A percentile compares a stretch with the other conserved stretches of the same genome.
These are phyloP conservation scores for Lepidurus couesii DNA, from an alignment of 1,140 invertebrate species.

Conservation along the genomic window DNA sequence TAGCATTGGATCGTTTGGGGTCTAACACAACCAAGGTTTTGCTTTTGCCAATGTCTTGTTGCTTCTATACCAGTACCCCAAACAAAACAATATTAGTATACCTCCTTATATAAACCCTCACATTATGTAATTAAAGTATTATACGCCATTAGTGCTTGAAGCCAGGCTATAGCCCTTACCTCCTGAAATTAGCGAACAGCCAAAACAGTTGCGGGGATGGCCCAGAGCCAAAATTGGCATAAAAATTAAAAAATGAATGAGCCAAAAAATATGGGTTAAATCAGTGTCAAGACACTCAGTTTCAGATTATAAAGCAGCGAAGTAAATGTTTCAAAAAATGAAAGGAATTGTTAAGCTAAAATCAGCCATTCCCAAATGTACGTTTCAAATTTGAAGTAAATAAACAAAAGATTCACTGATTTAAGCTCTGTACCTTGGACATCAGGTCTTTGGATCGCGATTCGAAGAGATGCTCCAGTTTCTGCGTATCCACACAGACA, in stretches of 20 bases:
- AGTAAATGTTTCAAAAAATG: slow-evolving; percentile 12
- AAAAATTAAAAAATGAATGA: slow-evolving; percentile 28
- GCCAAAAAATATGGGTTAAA: slow-evolving; percentile 25
- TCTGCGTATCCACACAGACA: slow-evolving; percentile 81
- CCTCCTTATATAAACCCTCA: not conserved
- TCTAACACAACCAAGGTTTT: slow-evolving; percentile 94
- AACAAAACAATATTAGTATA: slow-evolving; percentile 24
- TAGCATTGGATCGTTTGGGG: slow-evolving; percentile 95
- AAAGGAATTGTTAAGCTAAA: slow-evolving; percentile 22
- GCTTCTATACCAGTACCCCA: slow-evolving; percentile 64
- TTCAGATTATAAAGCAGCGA: slow-evolving; percentile 22
- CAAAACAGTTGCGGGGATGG: slow-evolving; percentile 9
- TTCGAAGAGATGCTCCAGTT: slow-evolving; percentile 95
- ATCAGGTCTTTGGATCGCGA: slow-evolving; percentile 91
- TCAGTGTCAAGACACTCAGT: not conserved
- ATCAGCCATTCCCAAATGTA: slow-evolving; percentile 1
- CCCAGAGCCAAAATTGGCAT: not conserved
- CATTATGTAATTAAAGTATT: not conserved
- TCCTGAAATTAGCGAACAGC: not conserved
- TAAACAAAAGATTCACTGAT: not conserved
- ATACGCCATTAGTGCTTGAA: slow-evolving; percentile 5
- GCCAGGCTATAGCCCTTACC: slow-evolving; percentile 11
- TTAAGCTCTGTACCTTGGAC: slow-evolving; percentile 62
- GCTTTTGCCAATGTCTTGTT: slow-evolving; percentile 87
- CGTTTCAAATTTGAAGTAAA: slow-evolving; percentile 28